These are phyloP conservation scores for Rhopalosiphum maidis DNA, from an alignment of 1,140 invertebrate genomes.

Conservation along the genomic window DNA sequence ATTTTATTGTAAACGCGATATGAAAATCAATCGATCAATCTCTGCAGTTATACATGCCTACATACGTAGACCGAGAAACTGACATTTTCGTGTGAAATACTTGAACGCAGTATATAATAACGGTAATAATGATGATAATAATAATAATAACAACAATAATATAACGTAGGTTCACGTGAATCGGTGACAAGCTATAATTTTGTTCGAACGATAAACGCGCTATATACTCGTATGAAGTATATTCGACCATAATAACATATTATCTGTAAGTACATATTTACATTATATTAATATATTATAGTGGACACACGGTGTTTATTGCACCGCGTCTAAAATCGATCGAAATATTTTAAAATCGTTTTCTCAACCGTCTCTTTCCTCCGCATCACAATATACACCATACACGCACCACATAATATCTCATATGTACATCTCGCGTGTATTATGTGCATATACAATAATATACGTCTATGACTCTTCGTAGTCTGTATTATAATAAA, in stretches of 20 bases:
- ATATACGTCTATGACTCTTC: too few relatives aligned
- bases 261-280: too few relatives aligned
- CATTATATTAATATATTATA: not conserved
- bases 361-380: not conserved
- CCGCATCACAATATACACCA: not conserved
- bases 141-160: not conserved
- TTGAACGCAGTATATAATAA: not conserved
- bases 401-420: not conserved
- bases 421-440: not conserved
- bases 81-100: slow-evolving; percentile 8
- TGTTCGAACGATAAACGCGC: not conserved
- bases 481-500: not conserved
- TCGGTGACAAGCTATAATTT: not conserved
- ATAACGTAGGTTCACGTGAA: not conserved
- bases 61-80: not conserved
- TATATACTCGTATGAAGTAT: too few relatives aligned
- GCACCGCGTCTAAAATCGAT: not conserved
- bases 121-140: not conserved
- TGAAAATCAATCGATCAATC: slow-evolving; percentile 12
- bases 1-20: not conserved
- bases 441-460: not conserved
- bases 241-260: too few relatives aligned
- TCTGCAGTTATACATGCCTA: not conserved
- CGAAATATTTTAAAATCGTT: not conserved
- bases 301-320: not conserved